phyloP scores from a whole-genome alignment of 2,797 vertebrate genomes.

The Eulemur rubriventer region DNA sequence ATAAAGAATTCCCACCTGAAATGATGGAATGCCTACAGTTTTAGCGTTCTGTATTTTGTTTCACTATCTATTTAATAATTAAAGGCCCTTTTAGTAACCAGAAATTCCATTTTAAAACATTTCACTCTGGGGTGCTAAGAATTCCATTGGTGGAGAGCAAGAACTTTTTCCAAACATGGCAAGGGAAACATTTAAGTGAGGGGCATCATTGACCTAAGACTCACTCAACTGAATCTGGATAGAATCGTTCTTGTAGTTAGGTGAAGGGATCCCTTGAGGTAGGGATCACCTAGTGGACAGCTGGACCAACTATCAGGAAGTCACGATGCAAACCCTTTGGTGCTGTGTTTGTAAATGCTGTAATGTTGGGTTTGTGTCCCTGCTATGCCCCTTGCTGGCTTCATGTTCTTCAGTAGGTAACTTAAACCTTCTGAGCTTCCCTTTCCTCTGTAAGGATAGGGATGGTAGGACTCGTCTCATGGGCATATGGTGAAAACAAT shows the following conservation, averaged over 20 bases:
- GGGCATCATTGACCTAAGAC: background rate
- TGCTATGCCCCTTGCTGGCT: background rate
- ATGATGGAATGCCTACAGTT: constrained; percentile 33
- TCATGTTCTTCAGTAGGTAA: background rate
- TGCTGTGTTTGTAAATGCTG: background rate
- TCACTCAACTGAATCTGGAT: background rate
- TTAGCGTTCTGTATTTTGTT: constrained; percentile 41
- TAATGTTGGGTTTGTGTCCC: background rate
- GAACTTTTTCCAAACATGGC: constrained; percentile 1
- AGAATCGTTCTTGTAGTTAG: background rate
- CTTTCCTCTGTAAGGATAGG: background rate
- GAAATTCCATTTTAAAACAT: constrained; percentile 27
- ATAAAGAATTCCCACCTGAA: constrained; percentile 70
- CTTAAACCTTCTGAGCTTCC: background rate
- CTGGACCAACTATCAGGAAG: background rate
- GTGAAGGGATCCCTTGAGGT: background rate
- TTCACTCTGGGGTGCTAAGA: constrained; percentile 7
- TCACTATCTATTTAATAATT: constrained; percentile 53
- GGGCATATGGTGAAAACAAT: background rate
- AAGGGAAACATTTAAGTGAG: background rate
- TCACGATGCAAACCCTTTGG: background rate
- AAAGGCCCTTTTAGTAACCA: background rate
- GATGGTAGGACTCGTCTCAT: background rate
- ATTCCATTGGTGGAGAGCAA: background rate
- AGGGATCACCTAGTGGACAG: background rate